phyloP scores from a whole-genome alignment of 2,888 invertebrate species.

The Lissonota sp. region DNA sequence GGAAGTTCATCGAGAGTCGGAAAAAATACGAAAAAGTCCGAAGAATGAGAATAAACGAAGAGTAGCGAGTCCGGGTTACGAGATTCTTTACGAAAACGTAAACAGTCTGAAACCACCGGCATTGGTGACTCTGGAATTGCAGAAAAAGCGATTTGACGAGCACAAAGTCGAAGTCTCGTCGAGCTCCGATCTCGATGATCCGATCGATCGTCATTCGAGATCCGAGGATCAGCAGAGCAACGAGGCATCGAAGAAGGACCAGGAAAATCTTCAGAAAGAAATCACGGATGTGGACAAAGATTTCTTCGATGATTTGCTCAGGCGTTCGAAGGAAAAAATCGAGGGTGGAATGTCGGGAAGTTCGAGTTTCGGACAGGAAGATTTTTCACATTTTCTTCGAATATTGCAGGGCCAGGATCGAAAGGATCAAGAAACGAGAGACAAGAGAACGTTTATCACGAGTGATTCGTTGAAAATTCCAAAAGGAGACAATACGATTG shows the following conservation, averaged over 20 bases:
- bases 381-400: constrained; percentile 80
- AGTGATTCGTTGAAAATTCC: constrained; percentile 28
- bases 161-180: constrained; percentile 79
- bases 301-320: constrained; percentile 79
- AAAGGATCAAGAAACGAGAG: constrained; percentile 58
- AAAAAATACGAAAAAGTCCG: constrained; percentile 76
- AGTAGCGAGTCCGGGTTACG: constrained; percentile 72
- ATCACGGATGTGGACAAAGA: constrained; percentile 82
- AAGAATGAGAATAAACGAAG: constrained; percentile 72
- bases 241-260: constrained; percentile 72
- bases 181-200: constrained; percentile 81
- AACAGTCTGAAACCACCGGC: constrained; percentile 72
- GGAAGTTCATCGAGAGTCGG: constrained; percentile 77
- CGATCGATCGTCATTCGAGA: constrained; percentile 79
- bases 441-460: constrained; percentile 52
- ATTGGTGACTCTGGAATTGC: constrained; percentile 72
- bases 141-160: constrained; percentile 78
- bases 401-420: constrained; percentile 77
- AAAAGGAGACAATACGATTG: neutral
- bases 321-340: constrained; percentile 74
- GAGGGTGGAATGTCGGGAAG: constrained; percentile 79
- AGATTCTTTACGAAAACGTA: constrained; percentile 73
- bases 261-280: constrained; percentile 79
- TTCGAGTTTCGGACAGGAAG: constrained; percentile 81
- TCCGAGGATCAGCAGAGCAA: constrained; percentile 74